Conservation (phyloP, 2,888 invertebrate species). For the Panzeria rudis region DNA sequence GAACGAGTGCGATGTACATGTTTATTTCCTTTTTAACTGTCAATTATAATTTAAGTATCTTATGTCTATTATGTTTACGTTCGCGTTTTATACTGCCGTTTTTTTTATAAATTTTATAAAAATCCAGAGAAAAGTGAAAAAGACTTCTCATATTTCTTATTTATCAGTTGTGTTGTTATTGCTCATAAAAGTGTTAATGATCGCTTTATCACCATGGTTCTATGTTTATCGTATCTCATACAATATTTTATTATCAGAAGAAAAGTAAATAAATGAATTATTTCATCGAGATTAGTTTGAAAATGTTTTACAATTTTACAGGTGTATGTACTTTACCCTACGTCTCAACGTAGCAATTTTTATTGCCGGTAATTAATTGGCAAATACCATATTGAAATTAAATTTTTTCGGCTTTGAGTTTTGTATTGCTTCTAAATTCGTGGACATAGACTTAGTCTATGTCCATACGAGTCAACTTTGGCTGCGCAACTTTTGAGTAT, state of each 20-base stretch:
- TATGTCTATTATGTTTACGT: conserved; percentile 24
- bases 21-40: not conserved
- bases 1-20: not conserved
- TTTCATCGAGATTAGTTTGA: conserved; percentile 32
- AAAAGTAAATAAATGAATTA: conserved; percentile 19
- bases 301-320: conserved; percentile 8
- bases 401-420: too few relatives aligned
- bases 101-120: conserved; percentile 12
- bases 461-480: too few relatives aligned
- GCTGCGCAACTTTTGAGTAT: too few relatives aligned
- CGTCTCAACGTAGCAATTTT: too few relatives aligned
- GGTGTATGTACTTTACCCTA: not conserved
- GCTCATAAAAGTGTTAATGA: conserved; percentile 30
- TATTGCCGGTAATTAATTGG: too few relatives aligned
- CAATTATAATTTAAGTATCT: conserved; percentile 1
- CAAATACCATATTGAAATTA: too few relatives aligned
- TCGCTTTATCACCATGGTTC: conserved; percentile 43
- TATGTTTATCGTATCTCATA: conserved; percentile 34
- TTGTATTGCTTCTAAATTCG: too few relatives aligned
- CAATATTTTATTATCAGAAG: conserved; percentile 28
- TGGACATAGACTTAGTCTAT: too few relatives aligned
- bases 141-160: conserved; percentile 22
- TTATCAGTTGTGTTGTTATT: conserved; percentile 45
- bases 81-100: conserved; percentile 41
- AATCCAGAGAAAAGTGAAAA: not conserved